Conservation (phyloP, 2,888 invertebrate species). For the Cyaniris semiargus region DNA sequence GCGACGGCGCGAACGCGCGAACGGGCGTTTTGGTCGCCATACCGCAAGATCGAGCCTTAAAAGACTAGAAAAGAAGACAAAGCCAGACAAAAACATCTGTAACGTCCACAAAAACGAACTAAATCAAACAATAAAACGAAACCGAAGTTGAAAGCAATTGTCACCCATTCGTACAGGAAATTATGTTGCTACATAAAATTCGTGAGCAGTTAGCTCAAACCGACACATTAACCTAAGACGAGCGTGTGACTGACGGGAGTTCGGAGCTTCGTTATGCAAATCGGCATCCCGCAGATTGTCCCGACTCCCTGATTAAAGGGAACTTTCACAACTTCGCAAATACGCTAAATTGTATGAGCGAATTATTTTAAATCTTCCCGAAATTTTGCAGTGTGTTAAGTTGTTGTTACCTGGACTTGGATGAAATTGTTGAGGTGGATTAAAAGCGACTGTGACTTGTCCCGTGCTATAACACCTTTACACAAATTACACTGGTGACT, state of each 20-base stretch:
- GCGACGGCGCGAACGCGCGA: too few relatives aligned
- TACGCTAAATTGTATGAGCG: constrained; percentile 25
- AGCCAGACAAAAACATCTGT: too few relatives aligned
- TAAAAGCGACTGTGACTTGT: too few relatives aligned
- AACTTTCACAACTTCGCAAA: constrained; percentile 24
- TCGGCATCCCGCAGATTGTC: constrained; percentile 27
- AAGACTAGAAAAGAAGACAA: too few relatives aligned
- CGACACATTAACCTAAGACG: constrained; percentile 19
- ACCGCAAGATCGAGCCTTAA: too few relatives aligned
- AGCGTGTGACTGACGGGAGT: constrained; percentile 31
- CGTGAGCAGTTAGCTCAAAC: not conserved
- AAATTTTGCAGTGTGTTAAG: not conserved
- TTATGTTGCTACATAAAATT: not conserved
- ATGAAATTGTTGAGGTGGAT: not conserved
- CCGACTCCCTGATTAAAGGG: constrained; percentile 25
- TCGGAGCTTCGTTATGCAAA: constrained; percentile 34
- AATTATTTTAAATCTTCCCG: constrained; percentile 19
- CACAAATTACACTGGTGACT: too few relatives aligned
- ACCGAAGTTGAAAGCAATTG: not conserved
- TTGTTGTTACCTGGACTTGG: not conserved
- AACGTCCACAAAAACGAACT: too few relatives aligned
- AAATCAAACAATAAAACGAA: not conserved
- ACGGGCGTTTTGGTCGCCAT: too few relatives aligned
- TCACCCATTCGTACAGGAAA: not conserved
- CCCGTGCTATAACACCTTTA: too few relatives aligned